Conservation (phyloP, 92 coral and sea anemone species). For the Muricea muricata region DNA sequence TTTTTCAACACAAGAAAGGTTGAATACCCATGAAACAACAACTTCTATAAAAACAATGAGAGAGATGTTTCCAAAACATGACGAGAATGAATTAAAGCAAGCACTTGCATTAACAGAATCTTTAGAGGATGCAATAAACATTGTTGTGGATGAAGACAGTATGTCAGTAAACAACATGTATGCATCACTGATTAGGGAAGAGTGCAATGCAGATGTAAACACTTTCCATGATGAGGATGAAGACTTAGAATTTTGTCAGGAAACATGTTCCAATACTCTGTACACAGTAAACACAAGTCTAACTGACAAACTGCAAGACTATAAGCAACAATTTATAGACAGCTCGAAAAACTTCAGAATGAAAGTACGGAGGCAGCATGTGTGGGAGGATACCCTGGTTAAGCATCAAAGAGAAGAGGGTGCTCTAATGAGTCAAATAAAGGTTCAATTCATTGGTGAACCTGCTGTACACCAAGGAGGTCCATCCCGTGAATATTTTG, state of each 20-base stretch:
- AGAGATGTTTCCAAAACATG: constrained; percentile 53
- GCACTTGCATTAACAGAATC: constrained; percentile 41
- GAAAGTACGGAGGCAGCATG: constrained; percentile 49
- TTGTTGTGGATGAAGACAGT: constrained; percentile 38
- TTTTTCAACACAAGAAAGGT: neutral
- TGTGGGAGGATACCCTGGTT: constrained; percentile 49
- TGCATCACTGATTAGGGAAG: constrained; percentile 50
- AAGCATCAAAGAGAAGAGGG: neutral
- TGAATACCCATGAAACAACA: neutral
- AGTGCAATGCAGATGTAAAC: constrained; percentile 31
- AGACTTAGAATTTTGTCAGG: neutral
- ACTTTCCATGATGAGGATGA: constrained; percentile 10
- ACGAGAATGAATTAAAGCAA: constrained; percentile 47
- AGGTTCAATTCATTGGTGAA: constrained; percentile 4
- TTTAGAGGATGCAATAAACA: constrained; percentile 38
- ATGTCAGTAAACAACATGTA: constrained; percentile 51
- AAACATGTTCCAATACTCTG: neutral
- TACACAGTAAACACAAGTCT: constrained; percentile 48
- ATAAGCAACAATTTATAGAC: constrained; percentile 1
- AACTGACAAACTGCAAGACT: neutral
- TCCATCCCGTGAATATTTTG: constrained; percentile 11
- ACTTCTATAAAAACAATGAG: constrained; percentile 30
- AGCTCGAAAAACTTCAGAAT: constrained; percentile 43
- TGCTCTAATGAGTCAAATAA: neutral
- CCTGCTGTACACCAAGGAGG: constrained; percentile 14